These are phyloP conservation scores for Macroteleia sp. DNA, from an alignment of 2,888 invertebrate genomes.

Conservation along the genomic window DNA sequence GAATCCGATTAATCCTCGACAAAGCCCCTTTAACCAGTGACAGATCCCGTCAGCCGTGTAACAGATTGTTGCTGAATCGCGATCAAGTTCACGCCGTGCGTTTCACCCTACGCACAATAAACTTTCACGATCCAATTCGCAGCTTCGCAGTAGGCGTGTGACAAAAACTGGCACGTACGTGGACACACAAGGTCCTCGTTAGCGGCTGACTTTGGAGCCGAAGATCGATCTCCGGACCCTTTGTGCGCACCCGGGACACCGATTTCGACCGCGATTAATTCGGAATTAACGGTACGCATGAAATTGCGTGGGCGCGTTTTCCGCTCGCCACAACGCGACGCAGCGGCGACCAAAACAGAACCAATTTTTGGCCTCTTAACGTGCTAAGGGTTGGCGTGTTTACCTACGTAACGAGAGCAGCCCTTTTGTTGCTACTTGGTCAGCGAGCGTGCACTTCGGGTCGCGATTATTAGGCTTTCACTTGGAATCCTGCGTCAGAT, in stretches of 20 bases:
- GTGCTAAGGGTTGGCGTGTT: slow-evolving; percentile 70
- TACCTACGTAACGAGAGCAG: slow-evolving; percentile 74
- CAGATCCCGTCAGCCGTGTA: slow-evolving; percentile 29
- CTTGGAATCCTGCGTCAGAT: slow-evolving; percentile 32
- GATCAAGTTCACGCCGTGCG: slow-evolving; percentile 52
- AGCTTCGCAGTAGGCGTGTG: too few relatives aligned
- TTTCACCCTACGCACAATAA: slow-evolving; percentile 38
- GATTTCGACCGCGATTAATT: too few relatives aligned
- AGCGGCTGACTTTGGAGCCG: too few relatives aligned
- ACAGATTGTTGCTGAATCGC: slow-evolving; percentile 45
- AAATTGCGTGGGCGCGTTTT: slow-evolving; percentile 15
- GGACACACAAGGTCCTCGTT: slow-evolving; percentile 70
- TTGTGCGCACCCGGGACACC: too few relatives aligned
- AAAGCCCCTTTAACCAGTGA: slow-evolving; percentile 40
- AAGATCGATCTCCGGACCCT: too few relatives aligned
- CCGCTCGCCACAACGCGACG: neutral
- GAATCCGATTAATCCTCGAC: slow-evolving; percentile 20
- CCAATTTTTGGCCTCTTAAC: neutral
- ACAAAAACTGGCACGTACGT: too few relatives aligned
- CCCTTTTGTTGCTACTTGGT: slow-evolving; percentile 76
- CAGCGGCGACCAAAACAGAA: neutral
- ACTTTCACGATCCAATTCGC: slow-evolving; percentile 47
- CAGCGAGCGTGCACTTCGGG: slow-evolving; percentile 75
- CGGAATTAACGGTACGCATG: slow-evolving; percentile 14
- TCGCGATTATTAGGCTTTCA: slow-evolving; percentile 57